Evolutionary conservation across 1,140 invertebrate genomes (phyloP).

Genomic region (Atta texana): DNA sequence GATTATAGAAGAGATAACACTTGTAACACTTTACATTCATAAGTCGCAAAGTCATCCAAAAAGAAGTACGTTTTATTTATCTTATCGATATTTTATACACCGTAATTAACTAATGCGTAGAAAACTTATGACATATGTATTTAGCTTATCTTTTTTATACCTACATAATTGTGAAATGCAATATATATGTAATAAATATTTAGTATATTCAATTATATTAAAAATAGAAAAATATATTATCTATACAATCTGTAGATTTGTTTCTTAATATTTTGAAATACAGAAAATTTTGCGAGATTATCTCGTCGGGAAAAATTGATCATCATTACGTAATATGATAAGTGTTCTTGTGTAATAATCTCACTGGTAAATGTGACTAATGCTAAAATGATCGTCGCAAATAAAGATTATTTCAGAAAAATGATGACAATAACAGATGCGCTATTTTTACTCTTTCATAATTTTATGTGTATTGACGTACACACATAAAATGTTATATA

Average conservation of each 20-base stretch:
- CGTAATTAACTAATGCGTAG: background rate
- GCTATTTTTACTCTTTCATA: background rate
- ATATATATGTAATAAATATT: background rate
- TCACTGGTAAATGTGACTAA: background rate
- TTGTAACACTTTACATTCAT: slow-evolving; percentile 18
- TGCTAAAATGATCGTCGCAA: slow-evolving; percentile 11
- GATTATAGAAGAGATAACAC: background rate
- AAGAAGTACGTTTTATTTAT: slow-evolving; percentile 12
- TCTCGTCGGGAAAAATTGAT: background rate
- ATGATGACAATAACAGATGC: background rate
- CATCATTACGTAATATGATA: background rate
- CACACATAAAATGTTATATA: background rate
- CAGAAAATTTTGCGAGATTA: background rate
- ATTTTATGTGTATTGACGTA: background rate
- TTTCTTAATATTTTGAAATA: background rate
- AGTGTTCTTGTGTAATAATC: background rate
- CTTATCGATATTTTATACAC: slow-evolving; percentile 13
- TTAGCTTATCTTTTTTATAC: slow-evolving; percentile 4
- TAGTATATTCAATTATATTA: background rate
- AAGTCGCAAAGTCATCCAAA: slow-evolving; percentile 21
- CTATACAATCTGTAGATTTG: background rate
- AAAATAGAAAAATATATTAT: background rate
- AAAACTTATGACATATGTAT: background rate
- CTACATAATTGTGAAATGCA: background rate
- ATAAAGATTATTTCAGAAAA: slow-evolving; percentile 20